Percentiles rank a stretch among this genome's conserved stretches.
phyloP scores from a whole-genome alignment of 2,797 vertebrate genomes.

The Pogonophryne albipinna region DNA sequence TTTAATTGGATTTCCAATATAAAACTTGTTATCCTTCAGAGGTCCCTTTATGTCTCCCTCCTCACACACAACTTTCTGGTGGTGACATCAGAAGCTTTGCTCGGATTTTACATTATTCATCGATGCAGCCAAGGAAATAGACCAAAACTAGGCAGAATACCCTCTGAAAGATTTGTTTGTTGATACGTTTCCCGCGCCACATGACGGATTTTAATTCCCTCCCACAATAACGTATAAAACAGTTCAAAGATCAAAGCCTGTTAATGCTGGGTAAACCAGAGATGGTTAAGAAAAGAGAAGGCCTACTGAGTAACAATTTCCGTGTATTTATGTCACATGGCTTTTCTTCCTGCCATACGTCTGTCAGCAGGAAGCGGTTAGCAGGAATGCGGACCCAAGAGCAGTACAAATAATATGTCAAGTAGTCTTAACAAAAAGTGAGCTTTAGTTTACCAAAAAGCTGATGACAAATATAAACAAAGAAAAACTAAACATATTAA shows the following conservation, averaged over 20 bases:
- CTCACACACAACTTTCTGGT: conserved; percentile 63
- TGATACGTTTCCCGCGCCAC: conserved; percentile 20
- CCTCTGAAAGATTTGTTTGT: conserved; percentile 48
- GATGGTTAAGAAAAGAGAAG: too few relatives aligned
- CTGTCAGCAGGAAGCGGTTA: too few relatives aligned
- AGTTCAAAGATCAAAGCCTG: conserved; percentile 34
- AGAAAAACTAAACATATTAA: too few relatives aligned
- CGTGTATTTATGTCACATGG: too few relatives aligned
- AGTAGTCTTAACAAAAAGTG: too few relatives aligned
- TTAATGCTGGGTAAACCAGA: background rate
- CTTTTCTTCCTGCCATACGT: background rate
- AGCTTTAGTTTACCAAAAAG: too few relatives aligned
- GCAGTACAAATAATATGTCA: too few relatives aligned
- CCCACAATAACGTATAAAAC: conserved; percentile 16
- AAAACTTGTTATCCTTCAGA: conserved; percentile 71
- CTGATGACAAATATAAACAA: too few relatives aligned
- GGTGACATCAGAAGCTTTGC: conserved; percentile 68
- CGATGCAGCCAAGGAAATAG: conserved; percentile 41
- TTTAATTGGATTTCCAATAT: conserved; percentile 79
- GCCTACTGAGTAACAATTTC: too few relatives aligned
- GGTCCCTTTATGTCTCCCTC: conserved; percentile 53
- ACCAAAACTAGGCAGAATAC: conserved; percentile 47
- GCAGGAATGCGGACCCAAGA: too few relatives aligned
- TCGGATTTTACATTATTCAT: conserved; percentile 75
- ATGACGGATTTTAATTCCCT: conserved; percentile 38